phyloP scores from a whole-genome alignment of 2,797 vertebrate species.

The Leuciscus waleckii region DNA sequence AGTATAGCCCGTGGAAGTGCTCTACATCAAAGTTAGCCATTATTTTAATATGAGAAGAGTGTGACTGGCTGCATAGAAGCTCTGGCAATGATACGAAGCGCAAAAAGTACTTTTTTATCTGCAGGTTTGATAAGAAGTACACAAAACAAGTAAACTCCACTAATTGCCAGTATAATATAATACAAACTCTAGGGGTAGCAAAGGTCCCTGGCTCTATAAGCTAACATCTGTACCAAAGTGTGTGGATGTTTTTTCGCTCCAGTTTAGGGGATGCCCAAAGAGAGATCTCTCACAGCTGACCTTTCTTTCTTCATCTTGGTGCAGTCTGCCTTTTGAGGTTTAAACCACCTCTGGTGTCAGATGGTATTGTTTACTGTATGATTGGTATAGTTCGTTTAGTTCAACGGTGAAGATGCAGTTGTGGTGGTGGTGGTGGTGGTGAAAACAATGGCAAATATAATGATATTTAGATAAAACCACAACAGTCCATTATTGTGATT shows the following conservation, averaged over 20 bases:
- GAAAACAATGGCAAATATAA: neutral
- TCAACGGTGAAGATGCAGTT: neutral
- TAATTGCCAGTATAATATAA: neutral
- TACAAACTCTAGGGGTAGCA: neutral
- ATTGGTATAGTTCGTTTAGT: neutral
- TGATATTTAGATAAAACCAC: neutral
- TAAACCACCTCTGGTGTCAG: neutral
- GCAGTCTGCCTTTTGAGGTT: neutral
- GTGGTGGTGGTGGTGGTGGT: neutral
- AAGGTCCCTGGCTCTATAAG: neutral
- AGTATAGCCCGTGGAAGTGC: neutral
- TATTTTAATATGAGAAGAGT: neutral
- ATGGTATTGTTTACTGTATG: neutral
- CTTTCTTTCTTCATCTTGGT: neutral
- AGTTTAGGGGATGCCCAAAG: neutral
- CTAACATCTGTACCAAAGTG: neutral
- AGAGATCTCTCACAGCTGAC: neutral
- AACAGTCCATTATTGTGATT: neutral
- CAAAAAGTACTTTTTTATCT: neutral
- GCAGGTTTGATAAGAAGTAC: neutral
- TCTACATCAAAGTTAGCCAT: constrained; percentile 1
- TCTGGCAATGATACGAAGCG: neutral
- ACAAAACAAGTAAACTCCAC: neutral
- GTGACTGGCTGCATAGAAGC: neutral
- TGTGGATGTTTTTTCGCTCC: neutral